Percentiles rank a stretch among this genome's conserved stretches.
Evolutionary conservation across 2,888 invertebrate species (phyloP).

Genomic region (Philopedon plagiatum): DNA sequence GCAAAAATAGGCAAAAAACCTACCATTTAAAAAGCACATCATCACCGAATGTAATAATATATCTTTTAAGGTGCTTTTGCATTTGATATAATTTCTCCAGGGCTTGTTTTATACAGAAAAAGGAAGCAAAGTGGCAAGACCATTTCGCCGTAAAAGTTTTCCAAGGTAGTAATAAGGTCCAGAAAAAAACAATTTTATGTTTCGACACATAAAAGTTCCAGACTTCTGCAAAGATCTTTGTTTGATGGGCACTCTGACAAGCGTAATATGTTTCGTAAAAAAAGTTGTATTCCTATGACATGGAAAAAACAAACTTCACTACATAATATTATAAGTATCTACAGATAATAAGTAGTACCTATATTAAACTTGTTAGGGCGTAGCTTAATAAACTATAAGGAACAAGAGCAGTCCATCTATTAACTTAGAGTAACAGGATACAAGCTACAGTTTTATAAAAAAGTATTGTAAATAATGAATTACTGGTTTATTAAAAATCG

Average conservation of each 20-base stretch:
- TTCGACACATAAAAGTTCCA: neutral
- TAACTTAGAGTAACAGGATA: too few relatives aligned
- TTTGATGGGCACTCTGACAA: neutral
- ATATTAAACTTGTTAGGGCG: too few relatives aligned
- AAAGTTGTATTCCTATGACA: neutral
- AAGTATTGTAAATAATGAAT: too few relatives aligned
- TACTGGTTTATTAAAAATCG: too few relatives aligned
- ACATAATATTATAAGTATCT: too few relatives aligned
- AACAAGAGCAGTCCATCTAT: too few relatives aligned
- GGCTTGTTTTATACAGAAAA: conserved; percentile 5
- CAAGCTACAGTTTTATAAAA: too few relatives aligned
- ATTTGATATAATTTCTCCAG: conserved; percentile 4
- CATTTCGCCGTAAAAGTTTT: neutral
- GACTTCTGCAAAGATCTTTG: neutral
- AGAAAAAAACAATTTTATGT: conserved; percentile 4
- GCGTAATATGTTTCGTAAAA: neutral
- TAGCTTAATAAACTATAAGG: too few relatives aligned
- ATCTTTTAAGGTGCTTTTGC: neutral
- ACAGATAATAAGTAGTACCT: too few relatives aligned
- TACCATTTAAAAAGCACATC: too few relatives aligned
- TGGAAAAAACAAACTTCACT: neutral
- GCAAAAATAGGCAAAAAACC: too few relatives aligned
- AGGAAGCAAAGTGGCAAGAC: neutral
- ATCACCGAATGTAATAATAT: too few relatives aligned
- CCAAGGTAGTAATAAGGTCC: neutral